These are phyloP conservation scores for Drosophila suzukii DNA, from an alignment of 1,140 invertebrate genomes.

Conservation along the genomic window DNA sequence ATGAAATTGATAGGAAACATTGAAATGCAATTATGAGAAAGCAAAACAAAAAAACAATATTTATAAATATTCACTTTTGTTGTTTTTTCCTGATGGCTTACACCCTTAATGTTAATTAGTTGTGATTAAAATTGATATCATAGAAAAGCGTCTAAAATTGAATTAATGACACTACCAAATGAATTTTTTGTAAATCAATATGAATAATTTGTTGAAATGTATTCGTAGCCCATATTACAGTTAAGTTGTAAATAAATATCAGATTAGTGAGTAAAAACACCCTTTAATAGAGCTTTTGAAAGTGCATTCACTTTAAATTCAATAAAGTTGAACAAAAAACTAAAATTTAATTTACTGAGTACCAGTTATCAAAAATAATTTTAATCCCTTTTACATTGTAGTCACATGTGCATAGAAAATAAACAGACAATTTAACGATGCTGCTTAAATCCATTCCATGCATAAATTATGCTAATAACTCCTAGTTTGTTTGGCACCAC, in stretches of 20 bases:
- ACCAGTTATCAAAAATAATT: not conserved
- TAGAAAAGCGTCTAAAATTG: slow-evolving; percentile 27
- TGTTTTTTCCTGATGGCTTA: slow-evolving; percentile 16
- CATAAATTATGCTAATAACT: slow-evolving; percentile 4
- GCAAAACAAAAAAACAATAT: slow-evolving; percentile 32
- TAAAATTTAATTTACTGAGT: not conserved
- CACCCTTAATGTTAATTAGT: slow-evolving; percentile 47
- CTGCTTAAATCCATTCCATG: not conserved
- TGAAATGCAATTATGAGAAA: slow-evolving; percentile 25
- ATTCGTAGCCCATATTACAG: not conserved
- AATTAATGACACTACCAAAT: slow-evolving; percentile 32
- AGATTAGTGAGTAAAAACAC: not conserved
- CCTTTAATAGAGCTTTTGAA: not conserved
- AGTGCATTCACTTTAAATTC: not conserved
- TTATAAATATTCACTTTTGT: slow-evolving; percentile 26
- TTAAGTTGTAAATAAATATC: not conserved
- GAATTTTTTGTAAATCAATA: not conserved
- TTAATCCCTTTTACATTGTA: not conserved
- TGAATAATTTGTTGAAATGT: slow-evolving; percentile 4
- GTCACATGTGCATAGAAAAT: not conserved
- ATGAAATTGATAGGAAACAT: slow-evolving; percentile 9
- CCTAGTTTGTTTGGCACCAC: not conserved
- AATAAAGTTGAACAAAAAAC: slow-evolving; percentile 2
- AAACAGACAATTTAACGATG: not conserved
- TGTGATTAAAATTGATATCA: slow-evolving; percentile 52